phyloP scores from a whole-genome alignment of 2,113 vertebrate species.

The Zosterops borbonicus region DNA sequence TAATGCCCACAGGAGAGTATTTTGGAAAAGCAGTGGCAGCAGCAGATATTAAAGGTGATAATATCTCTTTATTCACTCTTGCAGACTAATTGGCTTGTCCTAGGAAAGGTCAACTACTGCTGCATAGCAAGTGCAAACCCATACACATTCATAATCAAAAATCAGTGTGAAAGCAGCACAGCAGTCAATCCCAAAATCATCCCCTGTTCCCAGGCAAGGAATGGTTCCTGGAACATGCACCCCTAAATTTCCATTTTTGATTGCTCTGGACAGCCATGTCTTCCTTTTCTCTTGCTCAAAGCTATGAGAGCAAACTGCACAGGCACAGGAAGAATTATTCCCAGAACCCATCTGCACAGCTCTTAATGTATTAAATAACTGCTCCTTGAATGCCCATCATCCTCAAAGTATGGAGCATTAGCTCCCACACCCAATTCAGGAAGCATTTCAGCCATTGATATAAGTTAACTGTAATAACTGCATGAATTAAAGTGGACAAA shows the following conservation, averaged over 20 bases:
- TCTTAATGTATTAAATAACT: neutral
- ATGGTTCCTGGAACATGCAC: neutral
- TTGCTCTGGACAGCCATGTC: neutral
- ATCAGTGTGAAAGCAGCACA: neutral
- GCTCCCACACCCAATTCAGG: neutral
- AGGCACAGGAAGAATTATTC: neutral
- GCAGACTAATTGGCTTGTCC: constrained; percentile 13
- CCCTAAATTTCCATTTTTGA: neutral
- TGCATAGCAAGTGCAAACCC: neutral
- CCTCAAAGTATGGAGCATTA: neutral
- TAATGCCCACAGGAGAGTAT: constrained; percentile 17
- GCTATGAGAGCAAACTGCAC: neutral
- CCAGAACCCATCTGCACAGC: neutral
- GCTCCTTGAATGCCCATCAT: neutral
- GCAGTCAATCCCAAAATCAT: neutral
- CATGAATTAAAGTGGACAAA: neutral
- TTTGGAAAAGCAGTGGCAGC: neutral
- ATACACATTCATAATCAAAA: neutral
- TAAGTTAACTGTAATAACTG: neutral
- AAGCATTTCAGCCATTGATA: neutral
- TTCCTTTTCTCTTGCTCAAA: neutral
- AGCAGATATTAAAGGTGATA: constrained; percentile 44
- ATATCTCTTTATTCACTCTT: constrained; percentile 13
- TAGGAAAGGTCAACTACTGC: constrained; percentile 12
- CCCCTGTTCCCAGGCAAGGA: neutral